Conservation (phyloP, 2,113 vertebrate genomes). For the Rissa tridactyla region DNA sequence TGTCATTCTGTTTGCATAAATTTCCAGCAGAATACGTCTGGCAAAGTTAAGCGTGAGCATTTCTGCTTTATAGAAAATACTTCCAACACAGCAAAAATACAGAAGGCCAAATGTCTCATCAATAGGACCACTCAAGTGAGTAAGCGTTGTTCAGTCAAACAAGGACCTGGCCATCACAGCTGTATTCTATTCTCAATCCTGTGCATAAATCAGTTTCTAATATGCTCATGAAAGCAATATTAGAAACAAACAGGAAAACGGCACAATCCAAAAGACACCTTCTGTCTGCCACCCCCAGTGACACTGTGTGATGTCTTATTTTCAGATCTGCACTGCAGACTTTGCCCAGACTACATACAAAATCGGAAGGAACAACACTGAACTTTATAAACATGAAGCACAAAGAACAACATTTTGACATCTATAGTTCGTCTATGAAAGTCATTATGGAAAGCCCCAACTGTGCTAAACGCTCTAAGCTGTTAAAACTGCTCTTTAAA, state of each 20-base stretch:
- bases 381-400: neutral
- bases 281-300: conserved; percentile 30
- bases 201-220: neutral
- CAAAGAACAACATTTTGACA: conserved; percentile 62
- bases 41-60: neutral
- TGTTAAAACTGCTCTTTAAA: conserved; percentile 26
- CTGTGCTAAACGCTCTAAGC: conserved; percentile 38
- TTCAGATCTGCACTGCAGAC: conserved; percentile 13
- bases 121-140: neutral
- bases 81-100: neutral
- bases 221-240: neutral
- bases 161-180: neutral
- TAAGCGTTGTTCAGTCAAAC: neutral
- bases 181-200: neutral
- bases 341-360: conserved; percentile 24
- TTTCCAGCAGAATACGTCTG: conserved; percentile 33
- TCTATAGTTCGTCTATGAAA: conserved; percentile 32
- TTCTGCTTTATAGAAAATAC: conserved; percentile 28
- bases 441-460: conserved; percentile 45
- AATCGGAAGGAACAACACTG: neutral
- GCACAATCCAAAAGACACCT: conserved; percentile 8
- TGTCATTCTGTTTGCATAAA: conserved; percentile 40
- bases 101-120: neutral
- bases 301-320: neutral
- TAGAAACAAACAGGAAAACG: neutral